Conservation (phyloP, 92 coral and sea anemone genomes). For the Porites evermanni region DNA sequence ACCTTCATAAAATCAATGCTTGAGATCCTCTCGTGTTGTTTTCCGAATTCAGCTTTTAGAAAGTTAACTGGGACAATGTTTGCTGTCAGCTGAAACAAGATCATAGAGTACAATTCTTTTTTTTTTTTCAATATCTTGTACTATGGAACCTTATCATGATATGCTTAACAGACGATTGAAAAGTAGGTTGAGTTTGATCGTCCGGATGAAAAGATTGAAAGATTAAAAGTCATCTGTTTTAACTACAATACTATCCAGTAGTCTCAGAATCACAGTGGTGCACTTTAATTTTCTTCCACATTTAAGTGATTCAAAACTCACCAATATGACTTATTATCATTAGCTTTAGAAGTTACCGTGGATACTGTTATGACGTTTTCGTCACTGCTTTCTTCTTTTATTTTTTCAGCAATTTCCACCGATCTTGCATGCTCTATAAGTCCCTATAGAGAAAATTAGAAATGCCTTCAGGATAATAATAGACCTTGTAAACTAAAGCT, state of each 20-base stretch:
- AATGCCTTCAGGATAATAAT: neutral
- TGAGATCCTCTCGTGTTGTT: conserved; percentile 16
- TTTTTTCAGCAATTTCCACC: conserved; percentile 42
- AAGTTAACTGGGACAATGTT: conserved; percentile 32
- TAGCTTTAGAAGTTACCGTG: conserved; percentile 10
- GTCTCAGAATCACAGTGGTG: too few species aligned
- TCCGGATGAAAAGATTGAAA: too few species aligned
- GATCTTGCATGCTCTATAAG: conserved; percentile 17
- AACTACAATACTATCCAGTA: too few species aligned
- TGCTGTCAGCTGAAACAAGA: conserved; percentile 3
- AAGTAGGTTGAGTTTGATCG: too few species aligned
- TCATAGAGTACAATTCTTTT: neutral
- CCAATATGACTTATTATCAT: too few species aligned
- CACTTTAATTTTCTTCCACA: too few species aligned
- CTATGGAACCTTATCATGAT: too few species aligned
- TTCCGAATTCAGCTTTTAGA: conserved; percentile 27
- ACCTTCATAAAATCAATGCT: conserved; percentile 52
- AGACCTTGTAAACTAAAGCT: too few species aligned
- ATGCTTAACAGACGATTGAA: too few species aligned
- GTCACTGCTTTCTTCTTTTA: conserved; percentile 20
- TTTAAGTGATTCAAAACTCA: too few species aligned
- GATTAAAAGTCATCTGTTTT: too few species aligned
- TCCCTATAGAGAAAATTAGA: neutral
- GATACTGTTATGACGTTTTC: conserved; percentile 4
- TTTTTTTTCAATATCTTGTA: too few species aligned